Base-by-base conservation (phyloP, 2,113 vertebrate genomes). In the Aplodontia rufa region DNA sequence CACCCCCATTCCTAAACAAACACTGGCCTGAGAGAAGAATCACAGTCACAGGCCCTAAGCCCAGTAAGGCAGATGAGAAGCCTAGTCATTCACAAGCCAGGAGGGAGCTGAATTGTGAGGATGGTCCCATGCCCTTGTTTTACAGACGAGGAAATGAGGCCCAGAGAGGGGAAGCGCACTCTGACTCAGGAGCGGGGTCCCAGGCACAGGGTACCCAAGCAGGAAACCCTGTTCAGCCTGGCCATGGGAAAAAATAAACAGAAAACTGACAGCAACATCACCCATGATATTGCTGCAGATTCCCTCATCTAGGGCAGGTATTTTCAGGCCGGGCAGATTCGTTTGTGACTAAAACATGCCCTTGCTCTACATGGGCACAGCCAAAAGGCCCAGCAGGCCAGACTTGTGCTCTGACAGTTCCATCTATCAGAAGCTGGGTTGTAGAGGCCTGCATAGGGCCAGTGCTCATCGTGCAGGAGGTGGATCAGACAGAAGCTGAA, bases 111-210 rank as follows among this genome's bases (percentile, higher is more conserved):
- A 45, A 20, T 0, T 0, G 87, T 62, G 55, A 64, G 81, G 35
- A 0, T 0, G 6, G 5, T 3, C 16, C 24, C 0, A n/a, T 6
- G 51, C 37, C 82, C 2, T 0, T 35, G 12, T 10, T 51, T 16
- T 47, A 13, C 66, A 55, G 24, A 19, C 32, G 49, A 72, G 49
- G 42, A 42, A 53, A 20, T 2, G 55, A n/a, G 51, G 26, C 32
- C 55, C 6, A 7, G 37, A 17, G 47, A 42, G 19, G 32, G 35
- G 53, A 1, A 3, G 81, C 19, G 14, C 35, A 53, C 76, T 4
- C 3, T 4, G 40, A 83, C 58, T 74, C 28, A 12, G 66, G 51
- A 60, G 12, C 45, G 22, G 6, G 0, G 14, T n/a, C 32, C 45
- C 1, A 3, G 24, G 32, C n/a, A 16, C 12, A 8, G 26, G 24